Conservation (phyloP, 2,113 vertebrate species). For the Nothoprocta perdicaria region DNA sequence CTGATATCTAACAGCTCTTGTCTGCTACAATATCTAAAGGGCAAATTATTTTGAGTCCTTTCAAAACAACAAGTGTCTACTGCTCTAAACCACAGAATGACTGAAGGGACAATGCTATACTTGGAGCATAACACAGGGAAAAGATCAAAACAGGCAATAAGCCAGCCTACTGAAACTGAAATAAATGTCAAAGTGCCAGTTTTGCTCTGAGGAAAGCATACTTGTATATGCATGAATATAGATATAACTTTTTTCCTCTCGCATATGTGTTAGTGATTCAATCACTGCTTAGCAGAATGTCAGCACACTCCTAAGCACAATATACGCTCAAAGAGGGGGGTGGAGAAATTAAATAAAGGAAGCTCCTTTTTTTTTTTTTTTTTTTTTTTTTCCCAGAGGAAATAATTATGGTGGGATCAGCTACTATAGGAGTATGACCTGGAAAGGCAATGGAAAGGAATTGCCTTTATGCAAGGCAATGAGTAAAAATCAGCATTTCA, state of each 20-base stretch:
- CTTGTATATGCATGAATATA: neutral
- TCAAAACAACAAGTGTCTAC: neutral
- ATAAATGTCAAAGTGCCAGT: neutral
- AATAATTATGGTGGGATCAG: neutral
- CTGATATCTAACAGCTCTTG: neutral
- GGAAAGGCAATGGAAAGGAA: no score
- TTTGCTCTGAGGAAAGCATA: neutral
- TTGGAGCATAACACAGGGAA: neutral
- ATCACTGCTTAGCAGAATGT: neutral
- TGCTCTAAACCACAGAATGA: neutral
- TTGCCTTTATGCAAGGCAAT: no score
- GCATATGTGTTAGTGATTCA: slow-evolving; percentile 15
- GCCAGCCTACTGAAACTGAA: neutral
- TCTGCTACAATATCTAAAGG: neutral
- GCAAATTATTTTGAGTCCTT: neutral
- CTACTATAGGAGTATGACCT: neutral
- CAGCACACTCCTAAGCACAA: neutral
- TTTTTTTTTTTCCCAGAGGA: no score
- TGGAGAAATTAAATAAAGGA: neutral
- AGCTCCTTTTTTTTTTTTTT: no score
- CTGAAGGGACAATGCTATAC: neutral
- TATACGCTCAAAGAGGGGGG: neutral
- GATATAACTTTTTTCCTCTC: neutral
- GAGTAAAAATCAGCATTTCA: no score
- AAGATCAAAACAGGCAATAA: neutral